Evolutionary conservation across 2,888 invertebrate species (phyloP).

Genomic region (Eumerus sabulonum): DNA sequence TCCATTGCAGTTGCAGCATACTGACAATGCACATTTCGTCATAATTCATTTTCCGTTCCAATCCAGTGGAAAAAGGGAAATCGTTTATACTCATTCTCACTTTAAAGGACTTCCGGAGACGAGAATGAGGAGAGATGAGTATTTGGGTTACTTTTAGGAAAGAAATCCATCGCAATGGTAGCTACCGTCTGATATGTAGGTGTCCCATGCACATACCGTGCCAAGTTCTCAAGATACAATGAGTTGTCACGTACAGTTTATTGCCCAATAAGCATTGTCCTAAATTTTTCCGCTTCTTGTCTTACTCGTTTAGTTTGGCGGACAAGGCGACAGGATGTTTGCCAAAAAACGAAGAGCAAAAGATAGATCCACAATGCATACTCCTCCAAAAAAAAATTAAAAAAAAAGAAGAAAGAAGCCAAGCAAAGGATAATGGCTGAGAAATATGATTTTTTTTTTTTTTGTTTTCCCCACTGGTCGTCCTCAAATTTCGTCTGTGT

Average conservation of each 20-base stretch:
- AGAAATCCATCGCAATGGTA: conserved; percentile 6
- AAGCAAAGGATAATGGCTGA: conserved; percentile 32
- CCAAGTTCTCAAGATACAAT: conserved; percentile 61
- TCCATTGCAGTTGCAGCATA: conserved; percentile 41
- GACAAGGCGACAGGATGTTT: conserved; percentile 62
- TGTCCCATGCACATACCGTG: conserved; percentile 59
- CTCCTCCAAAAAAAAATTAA: neutral
- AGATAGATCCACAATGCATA: conserved; percentile 18
- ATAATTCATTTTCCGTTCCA: conserved; percentile 45
- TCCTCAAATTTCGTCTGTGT: conserved; percentile 32
- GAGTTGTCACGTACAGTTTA: conserved; percentile 67
- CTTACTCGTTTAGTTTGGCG: conserved; percentile 48
- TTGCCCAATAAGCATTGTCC: conserved; percentile 68
- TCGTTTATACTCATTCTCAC: too few relatives aligned
- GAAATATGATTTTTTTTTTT: conserved; percentile 30
- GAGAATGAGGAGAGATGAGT: conserved; percentile 5
- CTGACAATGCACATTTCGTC: conserved; percentile 32
- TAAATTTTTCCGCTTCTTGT: conserved; percentile 65
- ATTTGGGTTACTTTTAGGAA: conserved; percentile 37
- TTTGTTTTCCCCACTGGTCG: neutral
- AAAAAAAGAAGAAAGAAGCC: too few relatives aligned
- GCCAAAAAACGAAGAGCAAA: conserved; percentile 41
- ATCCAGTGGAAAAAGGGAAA: too few relatives aligned
- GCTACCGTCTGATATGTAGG: conserved; percentile 12
- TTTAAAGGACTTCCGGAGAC: neutral